phyloP scores from a whole-genome alignment of 35 echinoderm and acorn worm genomes.

The Lytechinus pictus region DNA sequence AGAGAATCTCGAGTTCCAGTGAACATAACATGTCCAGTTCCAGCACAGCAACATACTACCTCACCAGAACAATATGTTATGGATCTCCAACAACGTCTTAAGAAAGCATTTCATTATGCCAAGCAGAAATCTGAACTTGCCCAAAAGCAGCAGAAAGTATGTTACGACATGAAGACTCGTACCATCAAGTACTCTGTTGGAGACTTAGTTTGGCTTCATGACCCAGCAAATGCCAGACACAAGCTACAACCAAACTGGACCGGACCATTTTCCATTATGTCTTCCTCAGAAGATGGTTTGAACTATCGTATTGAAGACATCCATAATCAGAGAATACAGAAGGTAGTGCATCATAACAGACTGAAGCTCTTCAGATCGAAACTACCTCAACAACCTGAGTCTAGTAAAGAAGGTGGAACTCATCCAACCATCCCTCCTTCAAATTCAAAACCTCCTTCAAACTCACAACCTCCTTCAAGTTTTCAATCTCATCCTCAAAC shows the following conservation, averaged over 20 bases:
- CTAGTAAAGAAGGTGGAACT: background rate
- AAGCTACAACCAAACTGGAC: slow-evolving; percentile 31
- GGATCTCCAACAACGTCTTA: background rate
- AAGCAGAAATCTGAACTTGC: background rate
- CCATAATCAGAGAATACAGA: background rate
- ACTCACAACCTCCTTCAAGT: background rate
- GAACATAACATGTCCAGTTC: slow-evolving; percentile 15
- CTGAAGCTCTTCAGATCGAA: slow-evolving; percentile 26
- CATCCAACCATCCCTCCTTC: background rate
- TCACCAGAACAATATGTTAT: background rate
- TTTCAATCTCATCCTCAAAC: background rate
- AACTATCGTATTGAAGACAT: slow-evolving; percentile 4
- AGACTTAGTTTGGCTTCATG: slow-evolving; percentile 25
- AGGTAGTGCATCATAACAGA: slow-evolving; percentile 37
- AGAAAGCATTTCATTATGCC: slow-evolving; percentile 1
- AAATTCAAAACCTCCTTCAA: background rate
- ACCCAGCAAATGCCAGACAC: slow-evolving; percentile 29
- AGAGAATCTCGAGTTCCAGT: slow-evolving; percentile 21
- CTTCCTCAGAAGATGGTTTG: background rate
- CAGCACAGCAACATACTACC: background rate
- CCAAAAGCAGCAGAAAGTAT: background rate
- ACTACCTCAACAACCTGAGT: background rate
- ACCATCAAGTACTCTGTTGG: background rate
- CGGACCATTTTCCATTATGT: background rate
- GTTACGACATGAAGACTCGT: background rate